A percentile compares a stretch with the other conserved stretches of the same genome.
phyloP scores from a whole-genome alignment of 1,140 invertebrate genomes.

The Megalonaias nervosa region DNA sequence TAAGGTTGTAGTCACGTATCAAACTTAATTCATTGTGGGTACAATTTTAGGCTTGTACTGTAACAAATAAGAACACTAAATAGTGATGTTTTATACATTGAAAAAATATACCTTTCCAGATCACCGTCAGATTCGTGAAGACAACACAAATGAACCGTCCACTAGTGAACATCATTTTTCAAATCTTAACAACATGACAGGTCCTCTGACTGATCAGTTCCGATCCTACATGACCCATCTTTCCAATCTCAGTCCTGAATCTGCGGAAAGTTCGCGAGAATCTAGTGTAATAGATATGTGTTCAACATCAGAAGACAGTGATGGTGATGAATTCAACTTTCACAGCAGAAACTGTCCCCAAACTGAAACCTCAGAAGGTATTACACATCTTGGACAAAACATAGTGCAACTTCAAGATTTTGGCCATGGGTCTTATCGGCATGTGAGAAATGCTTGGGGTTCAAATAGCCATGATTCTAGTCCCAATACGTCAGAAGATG shows the following conservation, averaged over 20 bases:
- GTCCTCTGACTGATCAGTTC: constrained; percentile 51
- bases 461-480: constrained; percentile 25
- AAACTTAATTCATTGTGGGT: too few species aligned
- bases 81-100: background rate
- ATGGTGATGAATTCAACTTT: constrained; percentile 20
- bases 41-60: background rate
- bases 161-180: background rate
- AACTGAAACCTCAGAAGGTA: constrained; percentile 11
- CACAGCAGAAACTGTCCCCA: constrained; percentile 19
- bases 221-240: constrained; percentile 58
- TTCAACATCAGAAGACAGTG: constrained; percentile 41
- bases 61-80: background rate
- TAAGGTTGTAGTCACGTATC: too few species aligned
- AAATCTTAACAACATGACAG: constrained; percentile 2
- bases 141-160: constrained; percentile 18
- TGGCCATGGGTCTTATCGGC: background rate
- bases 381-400: constrained; percentile 11
- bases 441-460: constrained; percentile 13
- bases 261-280: constrained; percentile 9
- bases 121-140: background rate
- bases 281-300: constrained; percentile 37
- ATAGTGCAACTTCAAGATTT: constrained; percentile 19
- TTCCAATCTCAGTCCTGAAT: constrained; percentile 44
- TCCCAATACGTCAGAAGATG: constrained; percentile 42
- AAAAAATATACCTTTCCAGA: background rate